Base-by-base conservation (phyloP, 2,888 invertebrate species). In the Yponomeuta cagnagella region DNA sequence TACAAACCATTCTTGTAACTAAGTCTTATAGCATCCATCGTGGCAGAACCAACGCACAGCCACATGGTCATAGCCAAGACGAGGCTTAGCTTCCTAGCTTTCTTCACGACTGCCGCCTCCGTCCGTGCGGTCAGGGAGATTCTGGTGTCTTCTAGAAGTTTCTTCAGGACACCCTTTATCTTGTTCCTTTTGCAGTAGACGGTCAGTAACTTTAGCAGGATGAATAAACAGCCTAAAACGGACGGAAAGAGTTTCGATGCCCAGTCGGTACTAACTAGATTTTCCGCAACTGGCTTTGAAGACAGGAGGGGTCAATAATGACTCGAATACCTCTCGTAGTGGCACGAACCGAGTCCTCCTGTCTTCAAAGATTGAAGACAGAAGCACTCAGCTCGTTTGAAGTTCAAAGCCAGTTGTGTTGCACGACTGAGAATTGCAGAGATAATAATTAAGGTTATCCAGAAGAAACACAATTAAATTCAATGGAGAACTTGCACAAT, bases 1-100 rank as follows among this genome's bases (percentile, higher is more conserved):
- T 31, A 70, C 74, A 70, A 77, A 87, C 87, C 87, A 78, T 83
- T 78, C 64, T 73, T 76, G 37, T 81, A 72, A 75, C 84, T 74
- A 64, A 73, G 75, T 63, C 74, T 75, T 0, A 85, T 71, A 0
- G 73, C 81, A 67, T 83, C 84, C 30, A 82, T 48, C 2, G 76
- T 72, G 0, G 30, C n/a, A 58, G 31, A n/a, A 10, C 15, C 67
- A 37, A 10, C 15, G 80, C 71, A 1, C 75, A 43, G 6, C 74
- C 15, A 43, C 23, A 87, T 9, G 0, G 84, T 78, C 0, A 76
- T 15, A 69, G 75, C 82, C 0, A 80, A 74, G 2, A 73, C 72
- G 0, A 71, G 63, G 0, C 72, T 66, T n/a, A 81, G 76, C 23
- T 69, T 73, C 1, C 77, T 72, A 1, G 77, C 80, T 52, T 77